Evolutionary conservation across 2,113 vertebrate genomes (phyloP).

Genomic region (Channa argus): DNA sequence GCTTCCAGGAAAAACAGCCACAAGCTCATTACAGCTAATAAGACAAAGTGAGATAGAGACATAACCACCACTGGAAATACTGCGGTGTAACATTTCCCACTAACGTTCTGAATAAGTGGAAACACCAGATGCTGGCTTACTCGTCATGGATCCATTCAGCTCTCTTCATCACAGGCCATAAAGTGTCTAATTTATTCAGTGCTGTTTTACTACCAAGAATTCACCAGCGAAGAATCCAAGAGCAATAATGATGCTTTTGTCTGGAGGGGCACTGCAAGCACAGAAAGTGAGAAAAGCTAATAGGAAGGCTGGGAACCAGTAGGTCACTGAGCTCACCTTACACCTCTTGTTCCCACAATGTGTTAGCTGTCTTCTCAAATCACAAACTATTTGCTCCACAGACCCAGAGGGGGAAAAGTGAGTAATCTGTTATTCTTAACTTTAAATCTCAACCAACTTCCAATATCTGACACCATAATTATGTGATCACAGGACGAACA

Average conservation of each 20-base stretch:
- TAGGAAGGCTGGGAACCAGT: conserved; percentile 73
- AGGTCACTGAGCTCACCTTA: conserved; percentile 72
- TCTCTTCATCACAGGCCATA: conserved; percentile 53
- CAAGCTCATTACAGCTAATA: conserved; percentile 34
- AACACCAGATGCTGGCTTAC: conserved; percentile 16
- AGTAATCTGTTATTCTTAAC: conserved; percentile 72
- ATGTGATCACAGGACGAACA: conserved; percentile 44
- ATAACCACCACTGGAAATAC: conserved; percentile 28
- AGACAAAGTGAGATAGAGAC: conserved; percentile 6
- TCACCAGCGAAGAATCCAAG: conserved; percentile 45
- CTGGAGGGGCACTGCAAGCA: conserved; percentile 55
- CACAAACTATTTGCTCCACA: conserved; percentile 40
- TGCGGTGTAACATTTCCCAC: conserved; percentile 41
- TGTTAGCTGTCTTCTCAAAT: conserved; percentile 57
- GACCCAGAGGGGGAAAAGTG: conserved; percentile 54
- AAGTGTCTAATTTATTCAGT: conserved; percentile 65
- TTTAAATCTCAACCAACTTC: conserved; percentile 62
- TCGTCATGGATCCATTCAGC: conserved; percentile 39
- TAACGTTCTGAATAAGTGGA: conserved; percentile 41
- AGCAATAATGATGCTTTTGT: conserved; percentile 79
- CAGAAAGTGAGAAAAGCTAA: conserved; percentile 67
- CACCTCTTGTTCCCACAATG: conserved; percentile 74
- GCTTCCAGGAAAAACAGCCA: conserved; percentile 29
- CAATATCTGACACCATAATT: conserved; percentile 62
- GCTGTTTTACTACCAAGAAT: conserved; percentile 58